These are phyloP conservation scores for Luffia ferchaultella DNA, from an alignment of 2,888 invertebrate genomes.

Conservation along the genomic window DNA sequence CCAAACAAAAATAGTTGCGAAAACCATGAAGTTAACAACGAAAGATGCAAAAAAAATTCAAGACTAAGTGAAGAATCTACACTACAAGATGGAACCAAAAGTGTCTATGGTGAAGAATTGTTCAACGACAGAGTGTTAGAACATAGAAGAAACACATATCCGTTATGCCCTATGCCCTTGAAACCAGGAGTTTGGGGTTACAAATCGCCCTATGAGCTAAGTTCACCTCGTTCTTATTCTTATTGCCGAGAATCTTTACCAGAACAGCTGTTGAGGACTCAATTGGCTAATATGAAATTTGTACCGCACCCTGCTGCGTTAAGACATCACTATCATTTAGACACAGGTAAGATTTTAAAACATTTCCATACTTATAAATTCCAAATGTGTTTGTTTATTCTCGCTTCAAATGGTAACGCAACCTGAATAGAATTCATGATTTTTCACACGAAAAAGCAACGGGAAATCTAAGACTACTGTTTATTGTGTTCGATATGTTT, in stretches of 20 bases:
- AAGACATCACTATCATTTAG: conserved; percentile 42
- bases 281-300: conserved; percentile 40
- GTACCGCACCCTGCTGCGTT: conserved; percentile 33
- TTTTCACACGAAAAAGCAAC: no score
- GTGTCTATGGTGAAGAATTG: not conserved
- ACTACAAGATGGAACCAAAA: not conserved
- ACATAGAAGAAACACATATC: conserved; percentile 42
- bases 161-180: conserved; percentile 42
- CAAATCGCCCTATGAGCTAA: conserved; percentile 28
- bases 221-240: conserved; percentile 35
- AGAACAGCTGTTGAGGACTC: conserved; percentile 39
- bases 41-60: not conserved
- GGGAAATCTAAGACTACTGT: no score
- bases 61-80: not conserved
- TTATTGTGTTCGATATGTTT: no score
- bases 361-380: no score
- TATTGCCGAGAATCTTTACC: conserved; percentile 36
- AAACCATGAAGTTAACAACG: conserved; percentile 8
- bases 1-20: conserved; percentile 22
- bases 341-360: conserved; percentile 38
- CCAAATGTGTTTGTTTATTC: no score
- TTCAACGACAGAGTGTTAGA: conserved; percentile 15
- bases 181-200: conserved; percentile 39
- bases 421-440: no score
- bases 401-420: no score